A percentile compares a stretch with the other conserved stretches of the same genome.
Conservation (phyloP, 2,113 vertebrate genomes). For the Phrynosoma platyrhinos region DNA sequence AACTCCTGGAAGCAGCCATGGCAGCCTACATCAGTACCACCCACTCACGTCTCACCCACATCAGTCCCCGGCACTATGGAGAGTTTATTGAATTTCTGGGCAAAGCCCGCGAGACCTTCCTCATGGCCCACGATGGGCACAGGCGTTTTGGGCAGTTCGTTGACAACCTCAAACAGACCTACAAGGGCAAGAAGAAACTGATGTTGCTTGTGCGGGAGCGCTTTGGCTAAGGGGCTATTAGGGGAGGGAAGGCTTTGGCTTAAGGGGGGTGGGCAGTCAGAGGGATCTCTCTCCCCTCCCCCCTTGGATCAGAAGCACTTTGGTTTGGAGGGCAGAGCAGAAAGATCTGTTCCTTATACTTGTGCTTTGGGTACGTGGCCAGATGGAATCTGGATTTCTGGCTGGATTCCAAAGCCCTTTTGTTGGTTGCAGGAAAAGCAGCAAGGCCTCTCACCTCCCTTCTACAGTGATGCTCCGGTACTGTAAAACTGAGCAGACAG, state of each 20-base stretch:
- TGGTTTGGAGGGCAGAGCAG: constrained; percentile 11
- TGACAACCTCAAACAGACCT: constrained; percentile 77
- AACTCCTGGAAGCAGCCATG: constrained; percentile 73
- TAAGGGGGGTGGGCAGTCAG: background rate
- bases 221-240: constrained; percentile 66
- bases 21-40: constrained; percentile 76
- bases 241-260: background rate
- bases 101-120: constrained; percentile 77
- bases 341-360: background rate
- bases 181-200: constrained; percentile 79
- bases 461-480: background rate
- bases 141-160: constrained; percentile 74
- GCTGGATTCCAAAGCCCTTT: background rate
- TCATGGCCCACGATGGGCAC: constrained; percentile 75
- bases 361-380: background rate
- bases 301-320: constrained; percentile 25
- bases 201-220: constrained; percentile 78
- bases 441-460: background rate
- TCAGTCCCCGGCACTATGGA: constrained; percentile 75
- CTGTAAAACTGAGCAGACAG: background rate
- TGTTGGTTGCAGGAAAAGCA: background rate
- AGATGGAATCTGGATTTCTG: background rate
- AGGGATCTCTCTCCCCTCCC: background rate
- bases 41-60: constrained; percentile 77
- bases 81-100: constrained; percentile 78